Evolutionary conservation across 2,888 invertebrate genomes (phyloP), one percentile per base, ranked within the genome.

Genomic region (Cyrtodaria siliqua): DNA sequence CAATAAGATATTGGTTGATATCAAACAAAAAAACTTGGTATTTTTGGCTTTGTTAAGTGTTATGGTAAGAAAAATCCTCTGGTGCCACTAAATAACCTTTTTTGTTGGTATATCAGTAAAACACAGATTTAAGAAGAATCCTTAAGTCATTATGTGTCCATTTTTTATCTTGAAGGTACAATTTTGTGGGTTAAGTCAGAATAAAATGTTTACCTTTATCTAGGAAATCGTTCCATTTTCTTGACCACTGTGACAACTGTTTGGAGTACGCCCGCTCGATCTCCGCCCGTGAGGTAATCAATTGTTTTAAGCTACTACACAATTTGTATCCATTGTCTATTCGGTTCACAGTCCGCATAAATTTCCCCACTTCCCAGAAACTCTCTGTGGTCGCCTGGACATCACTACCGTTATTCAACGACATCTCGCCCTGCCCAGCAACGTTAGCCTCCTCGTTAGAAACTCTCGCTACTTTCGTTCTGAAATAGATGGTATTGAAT

Each of bases 341-440:
- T 83, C 99, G 95, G 92, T 97, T 96, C 68, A 99, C 98, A 55
- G 98, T 98, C 84, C 97, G 95, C 94, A 98, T 98, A 94, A 98
- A 99, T 94, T 99, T 98, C 82, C 98, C 97, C 64, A 99, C 97
- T 95, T 99, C 99, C 98, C 99, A 99, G 94, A 99, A 99, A 86
- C 98, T 98, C 94, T 98, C 99, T 92, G 97, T 97, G 90, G 96
- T 79, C n/a, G 89, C 83, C 44, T 85, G 60, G 6, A 74, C 52
- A 23, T 91, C 90, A 23, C 91, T 91, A 24, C 78, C 78, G 38
- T 78, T 78, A 60, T 80, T 76, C 23, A 80, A 59, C 49, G 80
- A 80, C 80, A 80, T 80, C 38, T 80, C 79, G 44, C 71, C 63
- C 29, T 33, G 33, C 33, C 56, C 61, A 27, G 18, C 64, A 27